These are phyloP conservation scores for Sycophila texana DNA, from an alignment of 2,888 invertebrate genomes.

Conservation along the genomic window DNA sequence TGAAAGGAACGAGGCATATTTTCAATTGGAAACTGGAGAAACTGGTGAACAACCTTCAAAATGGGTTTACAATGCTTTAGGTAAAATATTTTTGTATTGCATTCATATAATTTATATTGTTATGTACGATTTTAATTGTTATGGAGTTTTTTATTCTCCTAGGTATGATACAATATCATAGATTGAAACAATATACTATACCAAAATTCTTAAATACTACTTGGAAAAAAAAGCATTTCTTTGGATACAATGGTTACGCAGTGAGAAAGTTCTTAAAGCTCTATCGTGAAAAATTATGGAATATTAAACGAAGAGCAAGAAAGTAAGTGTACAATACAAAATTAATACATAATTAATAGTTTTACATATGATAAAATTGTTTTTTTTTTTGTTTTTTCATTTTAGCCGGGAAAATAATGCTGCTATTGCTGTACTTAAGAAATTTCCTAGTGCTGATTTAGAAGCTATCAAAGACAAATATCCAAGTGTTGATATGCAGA, in stretches of 20 bases:
- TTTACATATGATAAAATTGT: neutral
- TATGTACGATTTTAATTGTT: slow-evolving; percentile 5
- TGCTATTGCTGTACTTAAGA: slow-evolving; percentile 77
- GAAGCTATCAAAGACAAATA: slow-evolving; percentile 84
- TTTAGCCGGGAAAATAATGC: slow-evolving; percentile 68
- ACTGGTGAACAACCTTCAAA: slow-evolving; percentile 85
- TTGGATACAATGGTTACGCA: slow-evolving; percentile 79
- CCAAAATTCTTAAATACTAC: slow-evolving; percentile 82
- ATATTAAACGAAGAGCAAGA: slow-evolving; percentile 78
- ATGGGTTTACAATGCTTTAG: slow-evolving; percentile 47
- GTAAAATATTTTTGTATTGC: slow-evolving; percentile 27
- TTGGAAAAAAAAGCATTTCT: slow-evolving; percentile 80
- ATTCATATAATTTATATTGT: slow-evolving; percentile 1
- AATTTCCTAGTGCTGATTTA: slow-evolving; percentile 86
- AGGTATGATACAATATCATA: slow-evolving; percentile 70
- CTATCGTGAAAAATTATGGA: slow-evolving; percentile 82
- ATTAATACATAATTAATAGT: slow-evolving; percentile 2
- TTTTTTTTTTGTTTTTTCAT: slow-evolving; percentile 47
- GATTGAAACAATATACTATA: slow-evolving; percentile 80
- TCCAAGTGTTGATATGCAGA: slow-evolving; percentile 86
- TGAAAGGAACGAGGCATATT: slow-evolving; percentile 94
- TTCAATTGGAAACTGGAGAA: slow-evolving; percentile 91
- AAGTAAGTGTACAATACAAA: slow-evolving; percentile 74
- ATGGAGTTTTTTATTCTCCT: slow-evolving; percentile 51
- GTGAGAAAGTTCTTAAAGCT: slow-evolving; percentile 80